Evolutionary conservation across 2,797 vertebrate genomes (phyloP).

Genomic region (Rhyacichthys aspro): DNA sequence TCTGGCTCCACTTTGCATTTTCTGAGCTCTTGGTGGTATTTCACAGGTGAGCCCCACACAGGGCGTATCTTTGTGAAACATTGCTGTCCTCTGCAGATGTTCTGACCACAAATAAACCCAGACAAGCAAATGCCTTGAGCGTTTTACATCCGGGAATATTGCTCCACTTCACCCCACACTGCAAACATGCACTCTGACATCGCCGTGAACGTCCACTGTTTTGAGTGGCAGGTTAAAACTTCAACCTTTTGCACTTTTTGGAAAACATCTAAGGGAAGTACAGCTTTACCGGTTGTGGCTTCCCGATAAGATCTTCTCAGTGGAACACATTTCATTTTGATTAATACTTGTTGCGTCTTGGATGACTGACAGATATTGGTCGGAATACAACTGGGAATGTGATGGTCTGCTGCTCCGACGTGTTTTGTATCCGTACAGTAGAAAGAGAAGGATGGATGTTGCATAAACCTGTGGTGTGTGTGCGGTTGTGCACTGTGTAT

Average conservation of each 20-base stretch:
- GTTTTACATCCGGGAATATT: conserved; percentile 18
- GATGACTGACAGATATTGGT: conserved; percentile 63
- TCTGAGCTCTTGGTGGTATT: conserved; percentile 60
- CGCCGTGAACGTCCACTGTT: background rate
- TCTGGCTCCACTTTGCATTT: conserved; percentile 46
- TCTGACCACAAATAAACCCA: conserved; percentile 41
- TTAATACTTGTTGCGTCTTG: conserved; percentile 57
- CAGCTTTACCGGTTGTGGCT: conserved; percentile 20
- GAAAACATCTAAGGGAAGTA: background rate
- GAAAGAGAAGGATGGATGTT: conserved; percentile 38
- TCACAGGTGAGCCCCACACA: conserved; percentile 65
- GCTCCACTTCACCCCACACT: background rate
- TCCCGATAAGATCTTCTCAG: conserved; percentile 59
- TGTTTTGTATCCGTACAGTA: conserved; percentile 39
- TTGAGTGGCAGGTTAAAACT: background rate
- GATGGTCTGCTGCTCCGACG: conserved; percentile 70
- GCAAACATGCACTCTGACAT: conserved; percentile 4
- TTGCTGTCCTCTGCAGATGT: conserved; percentile 47
- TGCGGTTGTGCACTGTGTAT: conserved; percentile 19
- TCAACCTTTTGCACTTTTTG: background rate
- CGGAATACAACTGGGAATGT: conserved; percentile 64
- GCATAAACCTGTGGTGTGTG: conserved; percentile 48
- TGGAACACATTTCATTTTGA: conserved; percentile 51
- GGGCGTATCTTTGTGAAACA: conserved; percentile 38
- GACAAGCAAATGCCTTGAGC: conserved; percentile 37